Evolutionary conservation across 2,113 vertebrate genomes (phyloP), one percentile per base, ranked within the genome.

Genomic region (Accipiter cooperii): DNA sequence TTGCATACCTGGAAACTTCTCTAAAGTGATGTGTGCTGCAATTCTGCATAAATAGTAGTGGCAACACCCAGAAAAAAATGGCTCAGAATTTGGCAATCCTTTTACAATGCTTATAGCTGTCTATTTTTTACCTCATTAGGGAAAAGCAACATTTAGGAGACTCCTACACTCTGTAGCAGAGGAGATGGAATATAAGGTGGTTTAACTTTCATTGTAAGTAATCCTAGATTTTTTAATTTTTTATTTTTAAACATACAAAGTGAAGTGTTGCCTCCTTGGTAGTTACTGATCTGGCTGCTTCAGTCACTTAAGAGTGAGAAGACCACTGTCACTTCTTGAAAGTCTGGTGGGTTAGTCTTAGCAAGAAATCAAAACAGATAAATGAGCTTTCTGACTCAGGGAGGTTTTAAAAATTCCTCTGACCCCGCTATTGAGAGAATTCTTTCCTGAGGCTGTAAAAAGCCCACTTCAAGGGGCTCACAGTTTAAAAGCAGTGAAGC

Each of bases 161-260:
- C 15, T 57, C 40, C 20, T 73, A 17, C 8, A 20, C 55, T 58
- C 34, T 69, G 40, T 63, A 52, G 52, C 42, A 46, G 17, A 57
- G 20, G 19, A 33, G 34, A 51, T 16, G 10, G 51, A 84, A 82
- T 71, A 78, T 7, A 51, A 70, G 13, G 63, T 82, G 28, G 28
- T 68, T 94, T 61, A 40, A 77, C 38, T 87, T 92, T 21, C 38
- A 52, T 12, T 92, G 69, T 83, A 95, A 87, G 54, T 64, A 95
- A 90, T 73, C 63, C 63, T 89, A 84, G 34, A n/a, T 63, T 38
- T 52, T 71, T 65, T 40, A 11, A 42, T 63, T 93, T 81, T 87
- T 58, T 46, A 13, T 58, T 93, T 81, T 90, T 47, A 52, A 91
- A 84, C 60, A 46, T 10, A 34, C 11, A 54, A 84, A n/a, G 31